A percentile compares a stretch with the other conserved stretches of the same genome.
Conservation (phyloP, 2,888 invertebrate genomes). For the Lottia gigantea region DNA sequence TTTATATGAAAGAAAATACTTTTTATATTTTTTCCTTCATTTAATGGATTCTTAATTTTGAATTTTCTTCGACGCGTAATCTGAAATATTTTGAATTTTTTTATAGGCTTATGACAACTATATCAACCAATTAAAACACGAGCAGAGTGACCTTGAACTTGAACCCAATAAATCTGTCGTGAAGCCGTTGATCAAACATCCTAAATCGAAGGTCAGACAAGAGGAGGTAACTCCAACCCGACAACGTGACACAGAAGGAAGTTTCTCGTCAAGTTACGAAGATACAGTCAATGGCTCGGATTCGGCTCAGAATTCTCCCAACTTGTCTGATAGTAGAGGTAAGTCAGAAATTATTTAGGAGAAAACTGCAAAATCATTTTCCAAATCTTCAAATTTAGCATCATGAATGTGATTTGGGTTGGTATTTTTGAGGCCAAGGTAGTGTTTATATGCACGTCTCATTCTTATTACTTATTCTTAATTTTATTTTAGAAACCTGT, state of each 20-base stretch:
- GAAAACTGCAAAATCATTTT: no score
- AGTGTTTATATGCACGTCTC: no score
- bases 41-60: not conserved
- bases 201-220: constrained; percentile 29
- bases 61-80: not conserved
- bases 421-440: no score
- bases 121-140: constrained; percentile 61
- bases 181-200: constrained; percentile 70
- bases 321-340: constrained; percentile 31
- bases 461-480: not conserved
- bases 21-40: not conserved
- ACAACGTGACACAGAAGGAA: constrained; percentile 29
- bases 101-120: constrained; percentile 65
- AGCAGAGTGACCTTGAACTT: constrained; percentile 66
- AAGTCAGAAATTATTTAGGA: no score
- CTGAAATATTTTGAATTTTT: not conserved
- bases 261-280: constrained; percentile 39
- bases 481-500: not conserved
- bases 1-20: no score
- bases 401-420: no score
- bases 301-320: constrained; percentile 50
- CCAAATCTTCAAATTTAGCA: no score
- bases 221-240: constrained; percentile 15
- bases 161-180: constrained; percentile 52
- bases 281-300: constrained; percentile 50